Conservation (phyloP, 2,888 invertebrate species). For the Dasysyrphus tricinctus region DNA sequence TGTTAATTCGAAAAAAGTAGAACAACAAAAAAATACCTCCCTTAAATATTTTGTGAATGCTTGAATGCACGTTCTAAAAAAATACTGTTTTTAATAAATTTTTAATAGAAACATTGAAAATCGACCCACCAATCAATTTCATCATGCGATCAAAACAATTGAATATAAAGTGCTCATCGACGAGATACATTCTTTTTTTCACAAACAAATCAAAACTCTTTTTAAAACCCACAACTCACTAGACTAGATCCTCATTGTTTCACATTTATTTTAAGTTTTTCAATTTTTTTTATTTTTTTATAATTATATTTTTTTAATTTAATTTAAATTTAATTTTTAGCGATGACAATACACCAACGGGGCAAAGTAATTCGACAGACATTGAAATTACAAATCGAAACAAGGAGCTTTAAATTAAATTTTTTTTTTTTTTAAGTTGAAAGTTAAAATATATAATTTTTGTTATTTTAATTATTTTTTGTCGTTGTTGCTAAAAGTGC, state of each 20-base stretch:
- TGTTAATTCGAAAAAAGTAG: slow-evolving; percentile 71
- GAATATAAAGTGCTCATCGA: slow-evolving; percentile 52
- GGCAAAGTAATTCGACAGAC: slow-evolving; percentile 78
- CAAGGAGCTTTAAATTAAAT: slow-evolving; percentile 58
- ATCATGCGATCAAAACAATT: slow-evolving; percentile 46
- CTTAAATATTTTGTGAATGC: slow-evolving; percentile 69
- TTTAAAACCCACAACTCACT: slow-evolving; percentile 56
- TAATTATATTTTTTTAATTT: slow-evolving; percentile 45
- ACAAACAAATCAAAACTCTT: slow-evolving; percentile 32
- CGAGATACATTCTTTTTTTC: slow-evolving; percentile 49
- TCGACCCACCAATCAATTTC: slow-evolving; percentile 47
- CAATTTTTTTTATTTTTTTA: slow-evolving; percentile 13
- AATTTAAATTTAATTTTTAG: slow-evolving; percentile 77
- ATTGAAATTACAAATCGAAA: slow-evolving; percentile 79
- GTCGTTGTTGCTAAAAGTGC: slow-evolving; percentile 53
- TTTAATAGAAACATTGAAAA: slow-evolving; percentile 35
- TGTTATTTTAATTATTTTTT: slow-evolving; percentile 21
- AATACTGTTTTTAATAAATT: slow-evolving; percentile 48
- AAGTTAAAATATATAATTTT: slow-evolving; percentile 40
- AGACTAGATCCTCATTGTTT: slow-evolving; percentile 67
- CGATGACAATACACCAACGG: slow-evolving; percentile 76
- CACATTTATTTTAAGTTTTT: slow-evolving; percentile 64
- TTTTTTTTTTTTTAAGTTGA: slow-evolving; percentile 55
- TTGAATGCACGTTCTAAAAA: slow-evolving; percentile 72
- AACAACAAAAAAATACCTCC: slow-evolving; percentile 38